Percentiles rank a stretch among this genome's conserved stretches.
Conservation (phyloP, 2,797 vertebrate species). For the Denticeps clupeoides region DNA sequence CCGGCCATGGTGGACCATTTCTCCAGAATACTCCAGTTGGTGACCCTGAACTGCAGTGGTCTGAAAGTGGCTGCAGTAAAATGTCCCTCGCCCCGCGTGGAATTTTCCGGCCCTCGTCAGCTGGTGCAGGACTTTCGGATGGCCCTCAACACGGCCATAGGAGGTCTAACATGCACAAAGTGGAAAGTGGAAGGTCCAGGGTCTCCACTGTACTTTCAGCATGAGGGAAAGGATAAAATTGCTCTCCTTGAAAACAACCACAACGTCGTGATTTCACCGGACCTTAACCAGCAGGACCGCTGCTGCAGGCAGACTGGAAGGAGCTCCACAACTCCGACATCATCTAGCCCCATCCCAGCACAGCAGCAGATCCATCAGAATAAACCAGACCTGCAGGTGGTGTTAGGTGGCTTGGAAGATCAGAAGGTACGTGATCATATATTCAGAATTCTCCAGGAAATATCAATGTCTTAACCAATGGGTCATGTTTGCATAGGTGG, state of each 20-base stretch:
- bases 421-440: constrained; percentile 22
- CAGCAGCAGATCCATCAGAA: background rate
- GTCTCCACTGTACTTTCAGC: constrained; percentile 33
- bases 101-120: constrained; percentile 34
- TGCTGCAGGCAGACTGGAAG: background rate
- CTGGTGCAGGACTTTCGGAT: constrained; percentile 22
- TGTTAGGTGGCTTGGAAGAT: constrained; percentile 25
- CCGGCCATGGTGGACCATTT: constrained; percentile 39
- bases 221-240: constrained; percentile 23
- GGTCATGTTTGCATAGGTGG: constrained; percentile 27
- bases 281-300: background rate
- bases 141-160: constrained; percentile 16
- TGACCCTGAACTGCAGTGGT: constrained; percentile 13
- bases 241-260: constrained; percentile 26
- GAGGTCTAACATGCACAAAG: constrained; percentile 11
- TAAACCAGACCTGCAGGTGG: constrained; percentile 28
- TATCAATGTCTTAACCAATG: background rate
- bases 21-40: constrained; percentile 22
- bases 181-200: constrained; percentile 37
- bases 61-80: constrained; percentile 21
- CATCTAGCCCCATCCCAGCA: background rate
- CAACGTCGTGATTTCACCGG: constrained; percentile 31
- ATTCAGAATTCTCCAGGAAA: background rate
- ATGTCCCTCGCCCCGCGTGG: constrained; percentile 24
- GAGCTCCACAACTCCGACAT: background rate